Conservation (phyloP, 2,888 invertebrate genomes). For the Macropis europaea region DNA sequence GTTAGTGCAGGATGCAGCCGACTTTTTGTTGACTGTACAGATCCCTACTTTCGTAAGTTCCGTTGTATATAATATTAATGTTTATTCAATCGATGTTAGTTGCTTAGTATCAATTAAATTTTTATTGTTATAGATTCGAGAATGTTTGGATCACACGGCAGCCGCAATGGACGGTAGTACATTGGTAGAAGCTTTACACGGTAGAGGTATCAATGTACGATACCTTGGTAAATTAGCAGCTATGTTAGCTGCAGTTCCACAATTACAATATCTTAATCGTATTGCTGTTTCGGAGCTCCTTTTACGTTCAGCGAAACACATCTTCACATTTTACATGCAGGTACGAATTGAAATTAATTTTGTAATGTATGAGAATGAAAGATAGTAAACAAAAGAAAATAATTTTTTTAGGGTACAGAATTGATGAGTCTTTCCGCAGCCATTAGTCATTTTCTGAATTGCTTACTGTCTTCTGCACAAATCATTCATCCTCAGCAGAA, state of each 20-base stretch:
- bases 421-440: constrained; percentile 94
- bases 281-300: constrained; percentile 96
- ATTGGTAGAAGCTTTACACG: constrained; percentile 95
- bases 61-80: background rate
- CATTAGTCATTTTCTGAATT: constrained; percentile 97
- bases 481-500: constrained; percentile 86
- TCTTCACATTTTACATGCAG: constrained; percentile 95
- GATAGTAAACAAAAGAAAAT: background rate
- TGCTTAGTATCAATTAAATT: background rate
- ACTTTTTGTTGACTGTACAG: constrained; percentile 95
- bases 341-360: constrained; percentile 74
- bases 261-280: constrained; percentile 92
- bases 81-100: background rate
- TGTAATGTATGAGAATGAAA: too few species aligned
- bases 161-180: constrained; percentile 98
- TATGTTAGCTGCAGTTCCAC: constrained; percentile 88
- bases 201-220: constrained; percentile 97
- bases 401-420: constrained; percentile 86
- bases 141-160: constrained; percentile 93
- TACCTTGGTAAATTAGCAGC: constrained; percentile 96
- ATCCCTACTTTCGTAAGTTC: constrained; percentile 94
- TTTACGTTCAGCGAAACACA: constrained; percentile 94
- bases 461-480: constrained; percentile 90
- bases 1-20: constrained; percentile 96
- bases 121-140: constrained; percentile 84